Base-by-base conservation (phyloP, 2,888 invertebrate genomes). In the Eupeodes latifasciatus region DNA sequence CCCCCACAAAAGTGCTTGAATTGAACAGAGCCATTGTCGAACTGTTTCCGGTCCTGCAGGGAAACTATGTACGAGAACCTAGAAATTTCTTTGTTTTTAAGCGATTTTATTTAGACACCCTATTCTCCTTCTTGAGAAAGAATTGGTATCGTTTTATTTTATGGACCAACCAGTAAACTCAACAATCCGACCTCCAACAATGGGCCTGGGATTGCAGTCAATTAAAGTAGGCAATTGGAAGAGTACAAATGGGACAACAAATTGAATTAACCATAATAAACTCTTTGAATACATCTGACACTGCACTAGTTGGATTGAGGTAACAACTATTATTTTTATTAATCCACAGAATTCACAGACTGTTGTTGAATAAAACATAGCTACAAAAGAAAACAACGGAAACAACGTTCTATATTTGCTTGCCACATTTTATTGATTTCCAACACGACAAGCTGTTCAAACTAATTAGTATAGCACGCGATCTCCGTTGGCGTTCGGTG, bases 1-100 rank as follows among this genome's bases (percentile, higher is more conserved):
- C 93, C 93, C 11, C 93, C 93, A 74, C 93, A 93, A 86, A 93
- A 93, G 81, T 93, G 93, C n/a, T 90, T 90, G 81, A 90, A 92
- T 4, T 14, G 57, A 16, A 74, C 59, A 61, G 19, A 66, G 11
- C 69, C 75, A 71, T 69, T 79, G 19, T 51, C 44, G 55, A 53
- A 47, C 36, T 44, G 16, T 6, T 76, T 11, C 0, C 90, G 88
- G 79, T 93, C 91, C 90, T 93, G 93, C 79, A 93, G 78, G 6
- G 93, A 93, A 36, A 92, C 93, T 90, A 93, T 92, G 69, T 90
- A 93, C 4, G 92, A 91, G 89, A 93, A 93, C 79, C 91, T 91
- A 9, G 85, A 79, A 19, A 81, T 27, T 55, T 89, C 91, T 90
- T 80, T 72, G 72, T 69, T 51, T 27, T 34, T 83, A 80, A 80